phyloP scores from a whole-genome alignment of 2,797 vertebrate genomes.

The Streptopelia turtur region DNA sequence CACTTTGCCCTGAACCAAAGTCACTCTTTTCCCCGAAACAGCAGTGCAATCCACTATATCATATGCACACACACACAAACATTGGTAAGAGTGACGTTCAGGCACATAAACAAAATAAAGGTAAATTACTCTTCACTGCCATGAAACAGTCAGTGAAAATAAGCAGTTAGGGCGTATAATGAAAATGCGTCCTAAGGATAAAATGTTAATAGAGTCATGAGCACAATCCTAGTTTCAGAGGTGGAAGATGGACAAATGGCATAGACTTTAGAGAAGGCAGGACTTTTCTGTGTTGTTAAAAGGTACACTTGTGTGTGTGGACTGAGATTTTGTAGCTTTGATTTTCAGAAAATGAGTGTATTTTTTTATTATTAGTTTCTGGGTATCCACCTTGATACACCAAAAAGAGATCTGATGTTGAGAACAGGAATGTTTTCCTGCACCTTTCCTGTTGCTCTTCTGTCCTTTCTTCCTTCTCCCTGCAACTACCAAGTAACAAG shows the following conservation, averaged over 20 bases:
- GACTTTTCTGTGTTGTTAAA: not conserved
- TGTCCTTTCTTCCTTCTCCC: not conserved
- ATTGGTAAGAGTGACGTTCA: accelerated
- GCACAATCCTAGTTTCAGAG: not conserved
- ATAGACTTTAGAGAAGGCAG: not conserved
- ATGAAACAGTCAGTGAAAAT: not conserved
- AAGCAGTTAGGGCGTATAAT: not conserved
- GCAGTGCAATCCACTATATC: not conserved
- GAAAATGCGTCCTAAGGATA: not conserved
- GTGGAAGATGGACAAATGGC: not conserved
- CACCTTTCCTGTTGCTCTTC: not conserved
- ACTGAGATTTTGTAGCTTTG: not conserved
- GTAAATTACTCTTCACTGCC: not conserved
- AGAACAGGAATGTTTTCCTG: not conserved
- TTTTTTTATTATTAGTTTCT: not conserved
- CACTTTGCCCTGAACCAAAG: not conserved
- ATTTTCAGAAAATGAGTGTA: not conserved
- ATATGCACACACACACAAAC: not conserved
- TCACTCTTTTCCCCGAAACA: not conserved
- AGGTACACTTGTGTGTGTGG: accelerated
- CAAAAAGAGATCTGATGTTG: not conserved
- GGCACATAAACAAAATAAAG: not conserved
- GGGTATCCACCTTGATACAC: not conserved
- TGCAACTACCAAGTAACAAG: not conserved
- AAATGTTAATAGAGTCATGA: not conserved